phyloP scores from a whole-genome alignment of 2,113 vertebrate species.

The Apeltes quadracus region DNA sequence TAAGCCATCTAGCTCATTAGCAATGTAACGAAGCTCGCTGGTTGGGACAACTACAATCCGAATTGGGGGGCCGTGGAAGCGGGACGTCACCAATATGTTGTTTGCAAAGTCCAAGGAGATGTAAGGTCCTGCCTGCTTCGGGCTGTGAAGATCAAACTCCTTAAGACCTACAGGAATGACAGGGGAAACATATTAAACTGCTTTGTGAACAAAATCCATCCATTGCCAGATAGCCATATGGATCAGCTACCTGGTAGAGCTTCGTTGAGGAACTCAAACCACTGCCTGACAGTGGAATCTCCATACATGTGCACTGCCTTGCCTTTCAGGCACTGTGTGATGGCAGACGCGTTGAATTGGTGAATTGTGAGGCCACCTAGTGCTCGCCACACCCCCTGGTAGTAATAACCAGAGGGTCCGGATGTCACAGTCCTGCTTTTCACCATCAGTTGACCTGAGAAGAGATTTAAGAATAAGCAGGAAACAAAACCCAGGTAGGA shows the following conservation, averaged over 20 bases:
- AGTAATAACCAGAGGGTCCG: conserved; percentile 87
- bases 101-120: conserved; percentile 86
- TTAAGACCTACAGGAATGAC: conserved; percentile 80
- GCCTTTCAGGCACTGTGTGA: not conserved
- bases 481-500: not conserved
- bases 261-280: conserved; percentile 88
- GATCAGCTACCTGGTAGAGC: conserved; percentile 83
- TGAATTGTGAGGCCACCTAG: conserved; percentile 70
- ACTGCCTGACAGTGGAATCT: conserved; percentile 80
- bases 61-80: conserved; percentile 89
- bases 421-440: conserved; percentile 13
- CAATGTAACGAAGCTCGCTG: conserved; percentile 86
- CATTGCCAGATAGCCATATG: not conserved
- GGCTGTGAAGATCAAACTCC: conserved; percentile 85
- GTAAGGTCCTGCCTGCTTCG: conserved; percentile 85
- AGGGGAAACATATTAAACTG: conserved; percentile 6
- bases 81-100: conserved; percentile 85
- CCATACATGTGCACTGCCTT: not conserved
- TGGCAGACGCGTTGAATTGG: conserved; percentile 83
- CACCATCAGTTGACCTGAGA: conserved; percentile 29
- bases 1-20: conserved; percentile 87
- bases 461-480: not conserved
- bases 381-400: conserved; percentile 83
- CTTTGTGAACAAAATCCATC: not conserved
- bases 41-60: conserved; percentile 82